Evolutionary conservation across 2,888 invertebrate species (phyloP), one percentile per base, ranked within the genome.

Genomic region (Zhengitettix transpicula): DNA sequence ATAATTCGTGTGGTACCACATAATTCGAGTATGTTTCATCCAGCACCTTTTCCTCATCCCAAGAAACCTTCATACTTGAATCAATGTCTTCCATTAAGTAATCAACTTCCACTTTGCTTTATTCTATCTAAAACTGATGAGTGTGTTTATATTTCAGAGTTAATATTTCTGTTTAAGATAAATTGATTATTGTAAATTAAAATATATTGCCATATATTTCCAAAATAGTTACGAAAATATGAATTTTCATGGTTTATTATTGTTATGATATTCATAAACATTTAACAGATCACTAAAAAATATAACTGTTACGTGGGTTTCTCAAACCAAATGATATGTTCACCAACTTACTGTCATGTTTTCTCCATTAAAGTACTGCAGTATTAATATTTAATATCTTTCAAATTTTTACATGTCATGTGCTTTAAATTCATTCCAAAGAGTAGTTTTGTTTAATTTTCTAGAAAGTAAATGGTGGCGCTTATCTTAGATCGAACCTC

Each of bases 41-140:
- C 14, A 14, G 47, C 47, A 47, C 12, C 47, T n/a, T 47, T 47
- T 47, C 47, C 12, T 47, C 9, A 47, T 47, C n/a, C n/a, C n/a
- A 12, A 47, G n/a, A 14, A 47, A 42, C 42, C 42, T 15, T 53
- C 58, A 52, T 42, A 42, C 60, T 56, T 42, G 42, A 62, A 62
- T 62, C 62, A 55, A 62, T 60, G 62, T 62, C 62, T 62, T 62
- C 62, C 62, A 62, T 53, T 42, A 12, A 16, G 17, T 28, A 41
- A 42, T 41, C 53, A 40, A 52, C 42, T 28, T 59, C 55, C 44
- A 51, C 10, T 12, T 12, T 11, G 54, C 28, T 54, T 15, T 17
- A 28, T 40, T 54, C 54, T 53, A 16, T 11, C 28, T 40, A 42
- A 16, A 10, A 9, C 16, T 58, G 14, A 41, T 42, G 16, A 10